A percentile compares a stretch with the other conserved stretches of the same genome.
These are phyloP conservation scores for Abrostola tripartita DNA, from an alignment of 2,888 invertebrate genomes.

Conservation along the genomic window DNA sequence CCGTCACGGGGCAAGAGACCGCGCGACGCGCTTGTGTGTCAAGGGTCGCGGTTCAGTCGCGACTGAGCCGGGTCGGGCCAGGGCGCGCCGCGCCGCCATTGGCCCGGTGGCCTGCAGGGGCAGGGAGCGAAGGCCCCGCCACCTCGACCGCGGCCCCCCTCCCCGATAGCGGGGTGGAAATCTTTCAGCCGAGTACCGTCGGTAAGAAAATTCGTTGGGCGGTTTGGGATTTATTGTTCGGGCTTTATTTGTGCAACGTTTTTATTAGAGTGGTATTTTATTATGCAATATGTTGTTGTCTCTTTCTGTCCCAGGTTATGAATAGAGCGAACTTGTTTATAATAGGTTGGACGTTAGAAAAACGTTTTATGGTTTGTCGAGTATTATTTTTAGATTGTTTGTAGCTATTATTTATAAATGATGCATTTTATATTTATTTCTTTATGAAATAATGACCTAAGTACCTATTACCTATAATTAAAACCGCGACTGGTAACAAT, in stretches of 20 bases:
- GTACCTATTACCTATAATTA: background rate
- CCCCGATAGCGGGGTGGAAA: conserved; percentile 76
- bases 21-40: conserved; percentile 85
- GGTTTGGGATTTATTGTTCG: conserved; percentile 48
- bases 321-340: conserved; percentile 37
- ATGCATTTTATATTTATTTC: background rate
- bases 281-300: conserved; percentile 34
- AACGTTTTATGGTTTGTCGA: conserved; percentile 29
- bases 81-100: conserved; percentile 86
- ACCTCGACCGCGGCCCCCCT: conserved; percentile 80
- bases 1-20: conserved; percentile 77
- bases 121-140: conserved; percentile 88
- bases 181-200: conserved; percentile 85
- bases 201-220: conserved; percentile 74
- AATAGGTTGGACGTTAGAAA: conserved; percentile 22
- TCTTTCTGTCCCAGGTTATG: conserved; percentile 41
- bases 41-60: conserved; percentile 87
- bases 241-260: conserved; percentile 41
- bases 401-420: background rate
- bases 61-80: conserved; percentile 87
- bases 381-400: background rate
- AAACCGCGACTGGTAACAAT: background rate
- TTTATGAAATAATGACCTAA: no score
- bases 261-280: conserved; percentile 44
- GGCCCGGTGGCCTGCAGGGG: conserved; percentile 87